phyloP scores from a whole-genome alignment of 2,113 vertebrate species.

The Lepus americanus region DNA sequence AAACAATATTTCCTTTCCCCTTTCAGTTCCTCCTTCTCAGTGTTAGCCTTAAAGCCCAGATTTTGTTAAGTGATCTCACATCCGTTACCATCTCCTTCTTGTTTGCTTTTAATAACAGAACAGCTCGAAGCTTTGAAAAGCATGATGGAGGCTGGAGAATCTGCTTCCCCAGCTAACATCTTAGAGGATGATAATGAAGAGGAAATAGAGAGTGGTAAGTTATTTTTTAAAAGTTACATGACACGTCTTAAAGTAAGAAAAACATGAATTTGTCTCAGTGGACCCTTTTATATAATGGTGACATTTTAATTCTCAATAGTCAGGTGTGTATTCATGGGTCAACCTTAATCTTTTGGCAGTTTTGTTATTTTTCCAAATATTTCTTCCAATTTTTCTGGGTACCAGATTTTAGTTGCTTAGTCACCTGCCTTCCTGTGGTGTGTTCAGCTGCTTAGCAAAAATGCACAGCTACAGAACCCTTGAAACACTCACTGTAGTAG shows the following conservation, averaged over 20 bases:
- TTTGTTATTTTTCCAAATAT: background rate
- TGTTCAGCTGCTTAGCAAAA: background rate
- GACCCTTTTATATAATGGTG: background rate
- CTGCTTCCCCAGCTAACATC: conserved; percentile 94
- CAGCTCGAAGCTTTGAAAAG: conserved; percentile 98
- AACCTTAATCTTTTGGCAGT: background rate
- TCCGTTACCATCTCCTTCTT: background rate
- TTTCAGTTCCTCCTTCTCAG: background rate
- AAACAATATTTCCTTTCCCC: fast-evolving
- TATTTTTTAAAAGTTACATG: background rate
- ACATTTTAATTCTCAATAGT: conserved; percentile 14
- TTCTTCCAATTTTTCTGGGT: background rate
- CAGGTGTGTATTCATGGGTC: background rate
- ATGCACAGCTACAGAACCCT: background rate
- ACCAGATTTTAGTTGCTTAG: background rate
- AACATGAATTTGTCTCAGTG: background rate
- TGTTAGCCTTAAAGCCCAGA: background rate
- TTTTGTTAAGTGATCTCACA: background rate
- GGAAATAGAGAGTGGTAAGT: conserved; percentile 94
- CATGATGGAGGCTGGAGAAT: conserved; percentile 98
- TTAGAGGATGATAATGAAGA: conserved; percentile 98
- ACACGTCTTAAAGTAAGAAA: conserved; percentile 43
- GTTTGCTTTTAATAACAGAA: conserved; percentile 88
- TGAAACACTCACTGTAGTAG: background rate
- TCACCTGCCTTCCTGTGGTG: background rate